phyloP scores from a whole-genome alignment of 2,113 vertebrate species.

The Pampusana beccarii region DNA sequence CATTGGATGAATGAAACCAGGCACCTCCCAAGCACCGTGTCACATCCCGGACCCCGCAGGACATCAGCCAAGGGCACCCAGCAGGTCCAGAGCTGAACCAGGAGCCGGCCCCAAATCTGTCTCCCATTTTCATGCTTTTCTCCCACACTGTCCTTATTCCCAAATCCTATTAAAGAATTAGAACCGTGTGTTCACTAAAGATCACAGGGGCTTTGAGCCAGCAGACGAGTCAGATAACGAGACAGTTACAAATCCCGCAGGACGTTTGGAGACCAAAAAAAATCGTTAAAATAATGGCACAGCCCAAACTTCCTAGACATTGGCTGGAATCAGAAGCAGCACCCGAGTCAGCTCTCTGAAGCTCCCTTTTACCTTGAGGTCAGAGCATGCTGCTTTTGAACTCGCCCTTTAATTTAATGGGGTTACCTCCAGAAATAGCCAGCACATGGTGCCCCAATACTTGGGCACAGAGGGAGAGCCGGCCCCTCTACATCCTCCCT shows the following conservation, averaged over 20 bases:
- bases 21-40: background rate
- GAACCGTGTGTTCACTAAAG: background rate
- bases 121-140: background rate
- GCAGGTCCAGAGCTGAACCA: accelerated
- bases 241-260: slow-evolving; percentile 32
- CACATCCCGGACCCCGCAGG: background rate
- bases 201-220: slow-evolving; percentile 47
- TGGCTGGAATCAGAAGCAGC: background rate
- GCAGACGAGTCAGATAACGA: slow-evolving; percentile 36
- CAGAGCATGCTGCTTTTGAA: background rate
- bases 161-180: slow-evolving; percentile 22
- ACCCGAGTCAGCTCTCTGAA: background rate
- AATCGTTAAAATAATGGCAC: slow-evolving; percentile 39
- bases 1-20: background rate
- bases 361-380: background rate
- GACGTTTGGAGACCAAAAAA: background rate
- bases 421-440: background rate
- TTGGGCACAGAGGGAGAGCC: background rate
- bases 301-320: background rate
- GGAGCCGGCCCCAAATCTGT: background rate
- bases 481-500: background rate
- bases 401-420: background rate
- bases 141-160: background rate
- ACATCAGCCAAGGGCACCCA: accelerated
- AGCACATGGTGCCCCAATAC: accelerated